Base-by-base conservation (phyloP, 2,797 vertebrate species). In the Periophthalmus magnuspinnatus region DNA sequence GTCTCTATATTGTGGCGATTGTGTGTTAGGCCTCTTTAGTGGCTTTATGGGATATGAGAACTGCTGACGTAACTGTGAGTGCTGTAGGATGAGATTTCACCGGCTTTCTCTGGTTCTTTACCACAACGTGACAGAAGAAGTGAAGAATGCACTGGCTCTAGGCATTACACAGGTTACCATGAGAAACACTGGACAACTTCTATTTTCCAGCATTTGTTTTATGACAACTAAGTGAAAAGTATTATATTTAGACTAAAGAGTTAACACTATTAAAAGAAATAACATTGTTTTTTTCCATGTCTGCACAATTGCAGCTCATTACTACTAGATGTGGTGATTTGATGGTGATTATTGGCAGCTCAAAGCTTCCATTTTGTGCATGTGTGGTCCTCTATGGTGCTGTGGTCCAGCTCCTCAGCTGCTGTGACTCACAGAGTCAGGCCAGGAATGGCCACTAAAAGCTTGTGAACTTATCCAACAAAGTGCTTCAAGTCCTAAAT, bases 1-100 rank as follows among this genome's bases (percentile, higher is more conserved):
- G 88, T 78, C 82, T 79, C 73, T 84, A 77, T 80, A 89, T 90
- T 88, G 87, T 86, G 84, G 74, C 77, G 84, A 90, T 87, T 90
- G 90, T 87, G 85, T 87, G 79, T 87, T 86, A 80, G 87, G 75
- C 80, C 83, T 88, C 89, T 89, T 90, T 85, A 81, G 76, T 64
- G 83, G 86, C 84, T 92, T 91, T 90, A 86, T 87, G 89, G 89
- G 89, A 89, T 84, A 84, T 91, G 88, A 91, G 90, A 90, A 89
- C 69, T 88, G 88, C 90, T 92, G 91, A 92, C 84, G 87, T 92
- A 90, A 92, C 81, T 41, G 50, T 74, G 79, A 88, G 76, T 19
- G 81, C 87, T 85, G 84, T 74, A 65, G 89, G 89, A 93, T 90
- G 89, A 89, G 90, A 88, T 91, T 92, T 91, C 90, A 90, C 68